These are phyloP conservation scores for Diabrotica undecimpunctata DNA, from an alignment of 1,140 invertebrate species.

Conservation along the genomic window DNA sequence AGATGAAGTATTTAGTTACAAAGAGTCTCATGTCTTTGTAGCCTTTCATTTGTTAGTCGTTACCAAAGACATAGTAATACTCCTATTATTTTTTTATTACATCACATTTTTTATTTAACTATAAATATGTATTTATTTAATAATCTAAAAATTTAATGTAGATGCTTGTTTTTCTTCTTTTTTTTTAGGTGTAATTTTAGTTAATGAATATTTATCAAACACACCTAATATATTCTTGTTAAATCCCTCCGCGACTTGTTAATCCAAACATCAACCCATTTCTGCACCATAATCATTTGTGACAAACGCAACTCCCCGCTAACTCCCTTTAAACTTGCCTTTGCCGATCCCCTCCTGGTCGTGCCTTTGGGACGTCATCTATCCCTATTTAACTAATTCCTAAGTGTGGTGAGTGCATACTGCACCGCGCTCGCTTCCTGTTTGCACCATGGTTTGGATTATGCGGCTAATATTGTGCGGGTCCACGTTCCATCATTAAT, in stretches of 20 bases:
- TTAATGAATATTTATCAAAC: no score
- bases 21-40: no score
- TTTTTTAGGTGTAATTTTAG: no score
- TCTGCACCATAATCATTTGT: neutral
- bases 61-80: no score
- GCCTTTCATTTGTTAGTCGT: no score
- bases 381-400: neutral
- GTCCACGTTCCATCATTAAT: slow-evolving; percentile 10
- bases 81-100: no score
- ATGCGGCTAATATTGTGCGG: slow-evolving; percentile 11
- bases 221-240: neutral
- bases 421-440: neutral
- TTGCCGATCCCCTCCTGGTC: neutral
- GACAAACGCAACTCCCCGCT: neutral
- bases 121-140: no score
- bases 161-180: no score
- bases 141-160: no score
- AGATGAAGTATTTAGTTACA: no score
- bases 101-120: no score
- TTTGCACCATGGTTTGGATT: neutral
- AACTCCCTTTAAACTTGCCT: neutral
- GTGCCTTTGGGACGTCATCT: neutral
- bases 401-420: neutral
- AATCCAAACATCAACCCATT: neutral
- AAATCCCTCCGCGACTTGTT: neutral